Base-by-base conservation (phyloP, 2,797 vertebrate species). In the Pyrocephalus nanus region DNA sequence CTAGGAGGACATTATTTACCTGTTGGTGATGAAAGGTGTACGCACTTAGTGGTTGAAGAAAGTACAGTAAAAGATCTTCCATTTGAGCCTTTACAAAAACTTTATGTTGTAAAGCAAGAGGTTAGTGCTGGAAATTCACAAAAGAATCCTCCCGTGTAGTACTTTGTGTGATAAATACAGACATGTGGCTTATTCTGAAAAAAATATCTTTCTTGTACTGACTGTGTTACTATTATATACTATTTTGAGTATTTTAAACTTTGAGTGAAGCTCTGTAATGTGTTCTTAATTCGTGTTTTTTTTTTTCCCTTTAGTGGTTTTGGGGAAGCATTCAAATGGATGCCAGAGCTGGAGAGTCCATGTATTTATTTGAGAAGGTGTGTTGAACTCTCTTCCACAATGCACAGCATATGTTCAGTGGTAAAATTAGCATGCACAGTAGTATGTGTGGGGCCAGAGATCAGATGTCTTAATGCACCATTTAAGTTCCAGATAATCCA, bases 261-360 rank as follows among this genome's bases (percentile, higher is more conserved):
- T 32, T 7, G 6, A 6, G 1, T 69, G 11, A 69, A 83, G 30
- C 20, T 17, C 14, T 74, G 3, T 57, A 47, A 69, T 17, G 5
- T 45, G 43, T 60, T 50, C 21, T 50, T 77, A 54, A 84, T 40
- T 3, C 29, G 18, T 36, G 2, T 90, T 84, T 50, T 73, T 58
- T 55, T 64, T 65, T 38, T 25, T n/a, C n/a, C 6, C 14, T 62
- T 6, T 83, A 99, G 99, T 99, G 99, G 99, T 99, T 99, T 97
- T 99, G 99, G 99, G 99, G 99, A 95, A 99, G 99, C 97, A 99
- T 99, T 97, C 99, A 99, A 95, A 99, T 99, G 99, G 99, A 99
- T 93, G 99, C 99, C 70, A 98, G 99, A 89, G 99, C 99, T 74
- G 99, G 99, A 76, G 99, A 99, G 94, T 98, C 99, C 27, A 99